Conservation (phyloP, 2,888 invertebrate species). For the Eupeodes luniger region DNA sequence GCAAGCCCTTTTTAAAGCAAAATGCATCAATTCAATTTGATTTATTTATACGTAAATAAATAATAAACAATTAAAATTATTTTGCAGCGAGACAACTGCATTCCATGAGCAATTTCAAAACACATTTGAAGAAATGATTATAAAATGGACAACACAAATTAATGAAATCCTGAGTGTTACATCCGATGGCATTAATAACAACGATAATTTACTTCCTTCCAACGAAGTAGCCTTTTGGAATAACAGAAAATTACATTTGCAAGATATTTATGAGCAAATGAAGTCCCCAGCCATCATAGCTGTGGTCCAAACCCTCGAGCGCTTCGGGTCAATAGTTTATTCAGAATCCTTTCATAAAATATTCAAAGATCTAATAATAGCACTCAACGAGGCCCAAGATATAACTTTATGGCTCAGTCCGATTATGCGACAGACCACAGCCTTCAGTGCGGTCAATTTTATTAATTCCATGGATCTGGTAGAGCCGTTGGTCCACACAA, state of each 20-base stretch:
- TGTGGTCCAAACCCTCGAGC: conserved; percentile 91
- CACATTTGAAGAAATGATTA: conserved; percentile 93
- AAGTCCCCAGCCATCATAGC: conserved; percentile 91
- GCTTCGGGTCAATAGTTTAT: conserved; percentile 90
- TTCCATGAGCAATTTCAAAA: conserved; percentile 84
- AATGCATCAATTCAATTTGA: too few relatives aligned
- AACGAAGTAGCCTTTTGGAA: conserved; percentile 93
- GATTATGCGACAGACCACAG: conserved; percentile 84
- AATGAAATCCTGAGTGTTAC: conserved; percentile 84
- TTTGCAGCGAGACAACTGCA: conserved; percentile 72
- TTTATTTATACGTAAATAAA: too few relatives aligned
- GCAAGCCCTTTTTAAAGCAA: too few relatives aligned
- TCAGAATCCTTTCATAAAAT: conserved; percentile 90
- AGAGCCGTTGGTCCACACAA: conserved; percentile 90
- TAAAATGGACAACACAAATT: conserved; percentile 94
- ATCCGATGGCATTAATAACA: conserved; percentile 62
- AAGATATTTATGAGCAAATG: conserved; percentile 94
- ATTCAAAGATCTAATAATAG: conserved; percentile 90
- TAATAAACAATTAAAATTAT: not conserved
- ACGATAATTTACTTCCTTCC: conserved; percentile 86
- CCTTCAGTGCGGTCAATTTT: conserved; percentile 90
- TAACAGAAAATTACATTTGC: conserved; percentile 90
- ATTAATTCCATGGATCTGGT: conserved; percentile 87
- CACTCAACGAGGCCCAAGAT: conserved; percentile 93
- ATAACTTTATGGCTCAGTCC: conserved; percentile 93